Conservation (phyloP, 2,113 vertebrate species). For the Nycticryphes semicollaris region DNA sequence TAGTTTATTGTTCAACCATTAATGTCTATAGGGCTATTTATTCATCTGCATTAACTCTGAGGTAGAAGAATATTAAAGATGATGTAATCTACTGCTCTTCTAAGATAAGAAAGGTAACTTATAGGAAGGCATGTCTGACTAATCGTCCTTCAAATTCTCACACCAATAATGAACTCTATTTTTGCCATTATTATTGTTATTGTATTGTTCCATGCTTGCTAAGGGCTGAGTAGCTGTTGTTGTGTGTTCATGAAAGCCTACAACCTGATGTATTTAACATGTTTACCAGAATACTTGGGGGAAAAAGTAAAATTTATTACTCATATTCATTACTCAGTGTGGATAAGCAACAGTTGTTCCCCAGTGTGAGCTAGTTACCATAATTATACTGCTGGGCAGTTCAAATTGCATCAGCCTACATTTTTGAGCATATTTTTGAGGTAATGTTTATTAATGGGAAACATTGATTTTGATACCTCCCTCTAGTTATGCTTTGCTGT, state of each 20-base stretch:
- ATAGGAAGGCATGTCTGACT: background rate
- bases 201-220: background rate
- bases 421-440: background rate
- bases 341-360: slow-evolving; percentile 37
- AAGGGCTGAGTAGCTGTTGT: background rate
- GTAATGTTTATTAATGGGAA: slow-evolving; percentile 29
- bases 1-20: background rate
- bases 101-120: background rate
- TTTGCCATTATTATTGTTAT: background rate
- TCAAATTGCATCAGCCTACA: slow-evolving; percentile 9
- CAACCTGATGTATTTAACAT: slow-evolving; percentile 31
- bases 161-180: background rate
- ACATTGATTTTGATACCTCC: background rate
- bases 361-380: background rate
- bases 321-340: slow-evolving; percentile 37
- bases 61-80: background rate
- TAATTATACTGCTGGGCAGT: slow-evolving; percentile 39
- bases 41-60: background rate
- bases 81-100: background rate
- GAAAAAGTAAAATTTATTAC: slow-evolving; percentile 31
- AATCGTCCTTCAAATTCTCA: background rate
- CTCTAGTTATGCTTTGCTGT: background rate
- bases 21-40: background rate
- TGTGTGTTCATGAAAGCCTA: slow-evolving; percentile 1
- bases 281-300: slow-evolving; percentile 10